Conservation (phyloP, 2,888 invertebrate species). For the Lypha dubia region DNA sequence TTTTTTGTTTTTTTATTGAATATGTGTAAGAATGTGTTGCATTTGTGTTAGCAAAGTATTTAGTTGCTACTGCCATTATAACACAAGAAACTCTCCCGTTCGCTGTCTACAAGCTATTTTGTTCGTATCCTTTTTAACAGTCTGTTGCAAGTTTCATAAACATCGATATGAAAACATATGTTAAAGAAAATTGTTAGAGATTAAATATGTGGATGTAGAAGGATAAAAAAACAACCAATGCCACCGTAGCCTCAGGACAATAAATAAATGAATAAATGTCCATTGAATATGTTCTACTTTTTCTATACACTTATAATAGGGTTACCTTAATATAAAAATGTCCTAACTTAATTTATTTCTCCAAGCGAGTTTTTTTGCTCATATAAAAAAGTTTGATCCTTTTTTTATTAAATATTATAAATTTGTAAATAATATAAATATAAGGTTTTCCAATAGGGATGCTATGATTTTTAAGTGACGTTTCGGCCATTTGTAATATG, state of each 20-base stretch:
- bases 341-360: too few relatives aligned
- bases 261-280: slow-evolving; percentile 59
- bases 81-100: slow-evolving; percentile 1
- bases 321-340: too few relatives aligned
- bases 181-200: background rate
- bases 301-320: too few relatives aligned
- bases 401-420: too few relatives aligned
- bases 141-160: slow-evolving; percentile 15
- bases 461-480: too few relatives aligned
- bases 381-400: too few relatives aligned
- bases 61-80: background rate
- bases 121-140: slow-evolving; percentile 9
- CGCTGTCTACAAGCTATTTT: background rate
- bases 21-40: background rate
- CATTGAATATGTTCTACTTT: slow-evolving; percentile 24
- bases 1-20: too few relatives aligned
- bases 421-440: too few relatives aligned
- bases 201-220: background rate
- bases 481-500: too few relatives aligned
- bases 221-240: slow-evolving; percentile 54
- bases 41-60: background rate
- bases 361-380: too few relatives aligned
- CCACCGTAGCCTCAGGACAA: slow-evolving; percentile 42
- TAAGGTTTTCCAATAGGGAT: too few relatives aligned
- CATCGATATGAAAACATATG: slow-evolving; percentile 17